These are phyloP conservation scores for Albula goreensis DNA, from an alignment of 2,113 vertebrate species.

Conservation along the genomic window DNA sequence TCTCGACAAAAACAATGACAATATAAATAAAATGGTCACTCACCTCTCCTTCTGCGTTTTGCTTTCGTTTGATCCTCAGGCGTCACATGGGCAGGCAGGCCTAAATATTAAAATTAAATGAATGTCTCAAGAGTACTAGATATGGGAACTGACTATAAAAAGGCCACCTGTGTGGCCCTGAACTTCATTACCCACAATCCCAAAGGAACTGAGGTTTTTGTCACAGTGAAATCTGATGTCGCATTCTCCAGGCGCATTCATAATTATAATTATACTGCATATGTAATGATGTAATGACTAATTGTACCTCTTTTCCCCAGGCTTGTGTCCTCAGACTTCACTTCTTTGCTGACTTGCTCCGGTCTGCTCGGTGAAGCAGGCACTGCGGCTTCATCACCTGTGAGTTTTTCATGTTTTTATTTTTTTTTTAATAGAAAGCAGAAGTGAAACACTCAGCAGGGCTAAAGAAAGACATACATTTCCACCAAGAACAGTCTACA, in stretches of 20 bases:
- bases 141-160: too few species aligned
- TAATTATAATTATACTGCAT: too few species aligned
- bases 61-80: not conserved
- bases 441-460: not conserved
- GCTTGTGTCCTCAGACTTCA: not conserved
- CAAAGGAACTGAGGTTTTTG: too few species aligned
- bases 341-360: not conserved
- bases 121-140: too few species aligned
- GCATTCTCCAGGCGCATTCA: too few species aligned
- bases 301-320: not conserved
- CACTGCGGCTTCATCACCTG: not conserved
- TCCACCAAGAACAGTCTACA: not conserved
- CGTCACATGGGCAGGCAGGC: not conserved
- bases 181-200: too few species aligned
- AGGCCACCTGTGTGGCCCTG: too few species aligned
- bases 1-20: not conserved
- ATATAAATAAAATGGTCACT: not conserved
- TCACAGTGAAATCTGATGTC: too few species aligned
- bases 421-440: not conserved
- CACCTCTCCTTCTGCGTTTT: constrained; percentile 10
- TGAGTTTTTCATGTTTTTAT: not conserved
- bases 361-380: not conserved
- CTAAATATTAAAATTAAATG: not conserved
- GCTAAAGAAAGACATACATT: not conserved
- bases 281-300: too few species aligned